Evolutionary conservation across 2,888 invertebrate species (phyloP), one percentile per base, ranked within the genome.

Genomic region (Cancer borealis): DNA sequence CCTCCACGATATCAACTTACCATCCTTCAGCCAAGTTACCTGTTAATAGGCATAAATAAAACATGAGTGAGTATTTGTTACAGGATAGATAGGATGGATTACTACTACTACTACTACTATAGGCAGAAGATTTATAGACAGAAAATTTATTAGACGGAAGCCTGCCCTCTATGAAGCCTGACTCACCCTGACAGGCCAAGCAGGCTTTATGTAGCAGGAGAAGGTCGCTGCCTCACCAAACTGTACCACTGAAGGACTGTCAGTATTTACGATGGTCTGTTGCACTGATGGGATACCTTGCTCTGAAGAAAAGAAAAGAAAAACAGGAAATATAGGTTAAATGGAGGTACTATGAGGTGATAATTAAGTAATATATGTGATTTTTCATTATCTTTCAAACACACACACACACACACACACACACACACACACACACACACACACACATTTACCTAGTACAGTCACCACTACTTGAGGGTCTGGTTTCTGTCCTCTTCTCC

Each of bases 391-490:
- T 26, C 73, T 8, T 5, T 79, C 92, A 39, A 39, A 39, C 39
- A 39, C 39, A 39, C 39, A 39, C 39, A 39, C 39, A 39, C 39
- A 39, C 39, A 73, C 8, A 73, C 73, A 6, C 6, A 90, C 93
- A 73, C 73, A 6, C 6, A 90, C 93, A 39, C 39, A 39, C 39
- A 39, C 39, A 39, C 39, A 39, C 39, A 39, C 39, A 39, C 39
- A 73, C 8, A 73, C 73, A 6, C 6, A 90, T 92, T 95, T 79
- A 95, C 95, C 95, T 60, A 93, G 39, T 6, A 95, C 93, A 21
- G 94, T 94, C 54, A 95, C 91, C 45, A 92, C 30, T n/a, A 95
- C 92, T 92, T 95, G 95, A 6, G 95, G 95, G 30, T 95, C 93
- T 10, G 95, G 95, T 47, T 93, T 94, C 60, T 93, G 90, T 12